Conservation (phyloP, 2,888 invertebrate genomes). For the Agriopis marginaria region DNA sequence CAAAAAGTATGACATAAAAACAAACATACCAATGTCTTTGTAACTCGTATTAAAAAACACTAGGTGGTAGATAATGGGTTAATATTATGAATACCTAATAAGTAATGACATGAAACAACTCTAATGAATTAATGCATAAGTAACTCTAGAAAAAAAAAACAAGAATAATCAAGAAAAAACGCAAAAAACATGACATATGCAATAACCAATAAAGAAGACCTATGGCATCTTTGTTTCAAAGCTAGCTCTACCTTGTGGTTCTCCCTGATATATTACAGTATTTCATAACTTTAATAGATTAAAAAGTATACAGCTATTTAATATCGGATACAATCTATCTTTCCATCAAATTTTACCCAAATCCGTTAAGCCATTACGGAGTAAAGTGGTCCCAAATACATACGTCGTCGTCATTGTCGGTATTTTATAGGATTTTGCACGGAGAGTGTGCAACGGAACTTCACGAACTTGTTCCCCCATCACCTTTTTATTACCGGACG, state of each 20-base stretch:
- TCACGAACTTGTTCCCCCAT: too few relatives aligned
- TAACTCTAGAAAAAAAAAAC: conserved; percentile 31
- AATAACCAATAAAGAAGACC: conserved; percentile 7
- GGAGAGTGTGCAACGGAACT: too few relatives aligned
- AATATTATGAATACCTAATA: conserved; percentile 25
- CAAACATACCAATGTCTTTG: too few relatives aligned
- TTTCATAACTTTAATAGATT: too few relatives aligned
- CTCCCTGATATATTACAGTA: too few relatives aligned
- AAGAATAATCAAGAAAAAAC: conserved; percentile 23
- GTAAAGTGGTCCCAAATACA: neutral
- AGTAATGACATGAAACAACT: conserved; percentile 32
- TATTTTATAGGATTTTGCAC: too few relatives aligned
- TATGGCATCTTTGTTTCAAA: too few relatives aligned
- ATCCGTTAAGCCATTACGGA: neutral
- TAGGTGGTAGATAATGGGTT: conserved; percentile 1
- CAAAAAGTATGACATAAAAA: too few relatives aligned
- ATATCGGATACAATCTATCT: neutral
- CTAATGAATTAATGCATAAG: conserved; percentile 30
- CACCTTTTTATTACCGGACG: too few relatives aligned
- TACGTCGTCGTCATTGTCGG: too few relatives aligned
- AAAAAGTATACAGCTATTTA: neutral
- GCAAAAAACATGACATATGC: conserved; percentile 17
- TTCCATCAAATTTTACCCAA: neutral
- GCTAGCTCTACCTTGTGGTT: too few relatives aligned
- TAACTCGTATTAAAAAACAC: neutral